Base-by-base conservation (phyloP, 2,888 invertebrate genomes). In the Hedychridium roseum region DNA sequence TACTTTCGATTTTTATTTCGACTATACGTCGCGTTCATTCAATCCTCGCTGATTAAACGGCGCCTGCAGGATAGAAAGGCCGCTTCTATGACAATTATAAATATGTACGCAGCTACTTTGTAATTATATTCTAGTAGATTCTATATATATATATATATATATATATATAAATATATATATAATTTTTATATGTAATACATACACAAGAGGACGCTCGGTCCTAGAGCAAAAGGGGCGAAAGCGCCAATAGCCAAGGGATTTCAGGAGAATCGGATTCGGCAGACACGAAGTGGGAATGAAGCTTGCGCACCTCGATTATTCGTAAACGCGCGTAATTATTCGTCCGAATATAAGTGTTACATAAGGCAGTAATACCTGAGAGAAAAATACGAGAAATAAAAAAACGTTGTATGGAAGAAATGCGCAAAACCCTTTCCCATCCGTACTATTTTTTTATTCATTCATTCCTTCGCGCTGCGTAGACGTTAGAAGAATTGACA, bases 151-250 rank as follows among this genome's bases (percentile, higher is more conserved):
- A n/a, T n/a, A n/a, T n/a, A n/a, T n/a, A n/a, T n/a, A n/a, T n/a
- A n/a, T n/a, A n/a, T n/a, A n/a, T n/a, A n/a, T n/a, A n/a, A n/a
- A 61, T 61, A 64, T 70, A 61, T 61, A 63, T 66, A 68, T 64
- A 59, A 66, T 66, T 58, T 62, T 56, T 56, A 53, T 54, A 49
- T 59, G 49, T 37, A 35, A 40, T 40, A 46, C 12, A 56, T 38
- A 48, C 35, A 39, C 17, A 38, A 54, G 28, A 45, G 52, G 52
- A 55, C 53, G 50, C 50, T 49, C 47, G 54, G 57, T 44, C 30
- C 37, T n/a, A 36, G 30, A 41, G 55, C 40, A 58, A 43, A 44
- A 45, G 53, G 48, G 48, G 7, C 23, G 14, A 21, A 3, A 37
- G 35, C 23, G 37, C 42, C 38, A 39, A 15, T n/a, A n/a, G n/a